Conservation (phyloP, 2,113 vertebrate species). For the Aramus guarauna region DNA sequence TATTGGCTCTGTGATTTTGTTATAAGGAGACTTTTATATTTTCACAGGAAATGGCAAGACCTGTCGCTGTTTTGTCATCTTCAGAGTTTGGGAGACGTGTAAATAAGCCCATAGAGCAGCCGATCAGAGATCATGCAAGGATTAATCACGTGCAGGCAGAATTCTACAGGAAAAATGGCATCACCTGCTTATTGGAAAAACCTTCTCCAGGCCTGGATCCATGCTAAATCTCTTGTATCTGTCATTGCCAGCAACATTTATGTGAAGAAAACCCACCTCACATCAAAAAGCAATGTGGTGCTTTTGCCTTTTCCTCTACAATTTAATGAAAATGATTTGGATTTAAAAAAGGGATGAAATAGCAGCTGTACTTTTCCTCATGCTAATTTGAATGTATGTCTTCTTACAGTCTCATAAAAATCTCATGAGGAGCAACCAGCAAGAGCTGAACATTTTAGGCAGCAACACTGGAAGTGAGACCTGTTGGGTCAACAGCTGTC, state of each 20-base stretch:
- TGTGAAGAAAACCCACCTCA: accelerated
- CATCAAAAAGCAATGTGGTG: neutral
- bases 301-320: neutral
- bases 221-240: neutral
- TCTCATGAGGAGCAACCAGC: neutral
- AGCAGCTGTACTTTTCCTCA: neutral
- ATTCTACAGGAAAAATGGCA: conserved; percentile 66
- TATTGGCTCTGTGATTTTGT: neutral
- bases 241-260: neutral
- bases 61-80: conserved; percentile 50
- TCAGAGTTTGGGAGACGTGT: conserved; percentile 62
- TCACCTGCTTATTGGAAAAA: neutral
- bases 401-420: neutral
- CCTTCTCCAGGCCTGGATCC: conserved; percentile 30
- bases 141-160: conserved; percentile 18
- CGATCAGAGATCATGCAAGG: neutral
- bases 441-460: neutral
- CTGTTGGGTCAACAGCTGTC: neutral
- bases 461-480: neutral
- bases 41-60: conserved; percentile 66
- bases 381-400: neutral
- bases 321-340: neutral
- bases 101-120: conserved; percentile 48
- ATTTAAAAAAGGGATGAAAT: conserved; percentile 10
- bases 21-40: neutral